Percentiles rank a stretch among this genome's conserved stretches.
These are phyloP conservation scores for Galeruca laticollis DNA, from an alignment of 2,888 invertebrate genomes.

Conservation along the genomic window DNA sequence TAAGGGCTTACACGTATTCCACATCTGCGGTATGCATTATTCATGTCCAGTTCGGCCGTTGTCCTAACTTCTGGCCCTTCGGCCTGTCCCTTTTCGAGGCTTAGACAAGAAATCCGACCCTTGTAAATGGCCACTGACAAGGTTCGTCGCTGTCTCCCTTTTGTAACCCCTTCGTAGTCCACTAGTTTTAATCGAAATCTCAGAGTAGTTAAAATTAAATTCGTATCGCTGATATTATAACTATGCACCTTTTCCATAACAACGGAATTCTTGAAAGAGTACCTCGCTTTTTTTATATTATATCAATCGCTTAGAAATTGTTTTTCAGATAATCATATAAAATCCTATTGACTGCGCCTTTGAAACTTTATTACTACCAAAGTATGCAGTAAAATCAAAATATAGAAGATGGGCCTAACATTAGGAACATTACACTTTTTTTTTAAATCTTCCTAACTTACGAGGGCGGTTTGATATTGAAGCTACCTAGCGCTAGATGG, in stretches of 20 bases:
- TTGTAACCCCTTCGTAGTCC: slow-evolving; percentile 20
- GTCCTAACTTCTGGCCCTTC: slow-evolving; percentile 60
- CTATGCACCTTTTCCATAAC: no score
- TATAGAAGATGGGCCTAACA: no score
- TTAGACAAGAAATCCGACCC: slow-evolving; percentile 60
- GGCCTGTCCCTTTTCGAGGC: slow-evolving; percentile 44
- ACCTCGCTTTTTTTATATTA: no score
- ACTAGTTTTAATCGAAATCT: background rate
- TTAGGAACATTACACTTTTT: no score
- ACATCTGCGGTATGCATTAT: slow-evolving; percentile 69
- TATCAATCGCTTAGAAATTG: no score
- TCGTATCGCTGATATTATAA: no score
- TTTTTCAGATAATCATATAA: background rate
- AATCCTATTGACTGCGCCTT: background rate
- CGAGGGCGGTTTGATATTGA: no score
- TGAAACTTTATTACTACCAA: background rate
- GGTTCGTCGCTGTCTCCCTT: slow-evolving; percentile 36
- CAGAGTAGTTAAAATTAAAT: background rate
- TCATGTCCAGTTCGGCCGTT: slow-evolving; percentile 67
- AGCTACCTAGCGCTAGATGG: no score
- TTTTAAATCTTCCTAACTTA: no score
- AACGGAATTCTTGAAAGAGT: no score
- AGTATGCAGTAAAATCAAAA: no score
- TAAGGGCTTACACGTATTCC: slow-evolving; percentile 65
- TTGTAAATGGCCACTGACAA: slow-evolving; percentile 60